Evolutionary conservation across 2,797 vertebrate genomes (phyloP).

Genomic region (Myiotriccus ornatus): DNA sequence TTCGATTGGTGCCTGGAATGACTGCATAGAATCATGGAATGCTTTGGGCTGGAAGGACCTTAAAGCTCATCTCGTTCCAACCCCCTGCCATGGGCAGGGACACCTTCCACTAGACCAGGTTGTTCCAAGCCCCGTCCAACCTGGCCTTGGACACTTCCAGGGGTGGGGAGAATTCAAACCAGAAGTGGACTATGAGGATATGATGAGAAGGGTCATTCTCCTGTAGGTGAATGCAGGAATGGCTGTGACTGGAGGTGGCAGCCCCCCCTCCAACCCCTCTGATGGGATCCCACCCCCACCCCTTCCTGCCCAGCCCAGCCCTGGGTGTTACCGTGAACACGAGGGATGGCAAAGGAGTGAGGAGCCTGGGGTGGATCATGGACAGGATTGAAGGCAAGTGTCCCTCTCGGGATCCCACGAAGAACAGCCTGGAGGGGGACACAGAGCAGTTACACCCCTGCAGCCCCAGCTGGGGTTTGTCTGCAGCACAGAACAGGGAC

Average conservation of each 20-base stretch:
- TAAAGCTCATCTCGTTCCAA: neutral
- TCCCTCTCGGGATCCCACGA: constrained; percentile 92
- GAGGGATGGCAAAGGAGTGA: constrained; percentile 92
- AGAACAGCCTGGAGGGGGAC: constrained; percentile 86
- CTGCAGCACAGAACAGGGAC: neutral
- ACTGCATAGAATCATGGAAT: neutral
- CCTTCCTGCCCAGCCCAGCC: neutral
- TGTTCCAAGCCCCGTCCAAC: neutral
- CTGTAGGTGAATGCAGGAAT: neutral
- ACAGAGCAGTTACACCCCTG: neutral
- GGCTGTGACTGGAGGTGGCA: neutral
- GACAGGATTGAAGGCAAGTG: constrained; percentile 94
- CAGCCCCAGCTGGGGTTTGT: neutral
- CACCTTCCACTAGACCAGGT: neutral
- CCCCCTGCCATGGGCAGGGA: neutral
- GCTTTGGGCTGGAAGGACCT: neutral
- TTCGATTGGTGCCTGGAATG: neutral
- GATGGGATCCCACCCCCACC: neutral
- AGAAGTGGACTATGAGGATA: neutral
- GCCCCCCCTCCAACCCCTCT: neutral
- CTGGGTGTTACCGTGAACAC: constrained; percentile 87
- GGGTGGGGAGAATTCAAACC: neutral
- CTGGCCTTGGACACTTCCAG: neutral
- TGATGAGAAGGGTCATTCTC: neutral
- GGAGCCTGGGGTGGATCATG: constrained; percentile 93